phyloP scores from a whole-genome alignment of 2,888 invertebrate species.

The Ophion obscuratus region DNA sequence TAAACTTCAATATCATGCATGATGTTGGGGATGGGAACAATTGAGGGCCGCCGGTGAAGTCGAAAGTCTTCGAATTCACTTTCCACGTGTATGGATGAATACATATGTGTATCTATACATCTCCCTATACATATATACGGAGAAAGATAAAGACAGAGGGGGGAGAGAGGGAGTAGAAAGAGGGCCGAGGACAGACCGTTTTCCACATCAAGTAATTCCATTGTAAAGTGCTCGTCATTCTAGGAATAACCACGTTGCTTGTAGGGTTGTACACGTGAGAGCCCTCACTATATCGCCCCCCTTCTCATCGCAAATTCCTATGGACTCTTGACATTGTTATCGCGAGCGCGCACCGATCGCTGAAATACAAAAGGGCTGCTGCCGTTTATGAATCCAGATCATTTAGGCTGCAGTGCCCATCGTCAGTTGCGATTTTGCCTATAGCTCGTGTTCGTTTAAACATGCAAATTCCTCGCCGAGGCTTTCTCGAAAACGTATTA shows the following conservation, averaged over 20 bases:
- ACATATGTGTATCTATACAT: no score
- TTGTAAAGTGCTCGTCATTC: conserved; percentile 66
- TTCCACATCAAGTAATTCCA: conserved; percentile 68
- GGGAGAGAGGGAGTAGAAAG: background rate
- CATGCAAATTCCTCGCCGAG: background rate
- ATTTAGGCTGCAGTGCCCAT: background rate
- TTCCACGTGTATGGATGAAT: no score
- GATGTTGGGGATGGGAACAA: no score
- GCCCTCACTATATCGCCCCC: conserved; percentile 33
- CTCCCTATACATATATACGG: no score
- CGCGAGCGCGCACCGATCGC: background rate
- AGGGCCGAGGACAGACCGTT: conserved; percentile 23
- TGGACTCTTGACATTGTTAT: conserved; percentile 32
- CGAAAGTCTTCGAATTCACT: no score
- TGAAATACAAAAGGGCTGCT: background rate
- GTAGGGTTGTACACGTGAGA: conserved; percentile 25
- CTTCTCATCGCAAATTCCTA: conserved; percentile 24
- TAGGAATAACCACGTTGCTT: conserved; percentile 47
- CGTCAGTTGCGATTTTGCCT: no score
- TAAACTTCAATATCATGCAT: no score
- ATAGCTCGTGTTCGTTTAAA: no score
- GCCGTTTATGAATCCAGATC: background rate
- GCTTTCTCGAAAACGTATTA: background rate
- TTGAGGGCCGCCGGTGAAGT: no score
- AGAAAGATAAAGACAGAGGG: no score